phyloP scores from a whole-genome alignment of 2,888 invertebrate genomes.

The Tetramorium bicarinatum region DNA sequence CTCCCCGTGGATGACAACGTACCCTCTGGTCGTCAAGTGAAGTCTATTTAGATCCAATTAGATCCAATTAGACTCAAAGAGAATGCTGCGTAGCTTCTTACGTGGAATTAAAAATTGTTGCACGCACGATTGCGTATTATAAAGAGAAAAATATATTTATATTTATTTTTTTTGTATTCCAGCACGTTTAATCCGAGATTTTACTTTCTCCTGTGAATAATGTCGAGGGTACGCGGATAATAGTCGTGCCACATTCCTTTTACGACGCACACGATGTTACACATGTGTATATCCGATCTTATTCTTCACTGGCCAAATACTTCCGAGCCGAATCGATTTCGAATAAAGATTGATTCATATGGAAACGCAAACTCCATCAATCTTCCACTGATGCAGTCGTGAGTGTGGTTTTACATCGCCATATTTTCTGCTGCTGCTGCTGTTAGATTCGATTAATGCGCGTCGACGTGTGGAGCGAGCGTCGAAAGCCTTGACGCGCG shows the following conservation, averaged over 20 bases:
- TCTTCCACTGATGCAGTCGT: neutral
- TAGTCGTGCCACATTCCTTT: neutral
- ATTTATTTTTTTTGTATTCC: neutral
- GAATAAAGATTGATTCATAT: conserved; percentile 6
- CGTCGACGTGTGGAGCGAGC: conserved; percentile 33
- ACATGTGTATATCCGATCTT: neutral
- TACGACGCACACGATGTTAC: neutral
- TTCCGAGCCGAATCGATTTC: neutral
- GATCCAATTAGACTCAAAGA: neutral
- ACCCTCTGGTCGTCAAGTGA: neutral
- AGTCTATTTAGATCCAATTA: neutral
- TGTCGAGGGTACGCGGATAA: neutral
- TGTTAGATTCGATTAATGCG: conserved; percentile 23
- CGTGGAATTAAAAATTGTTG: neutral
- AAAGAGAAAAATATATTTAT: neutral
- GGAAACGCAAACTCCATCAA: conserved; percentile 33
- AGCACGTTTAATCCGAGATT: neutral
- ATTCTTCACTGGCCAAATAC: neutral
- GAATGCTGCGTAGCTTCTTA: neutral
- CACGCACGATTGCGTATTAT: neutral
- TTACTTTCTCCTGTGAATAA: neutral
- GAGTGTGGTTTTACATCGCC: conserved; percentile 6
- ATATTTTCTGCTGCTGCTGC: conserved; percentile 20
- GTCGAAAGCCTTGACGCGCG: conserved; percentile 49
- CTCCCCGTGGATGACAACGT: neutral